phyloP scores from a whole-genome alignment of 2,888 invertebrate species.

The Boloria euphrosyne region DNA sequence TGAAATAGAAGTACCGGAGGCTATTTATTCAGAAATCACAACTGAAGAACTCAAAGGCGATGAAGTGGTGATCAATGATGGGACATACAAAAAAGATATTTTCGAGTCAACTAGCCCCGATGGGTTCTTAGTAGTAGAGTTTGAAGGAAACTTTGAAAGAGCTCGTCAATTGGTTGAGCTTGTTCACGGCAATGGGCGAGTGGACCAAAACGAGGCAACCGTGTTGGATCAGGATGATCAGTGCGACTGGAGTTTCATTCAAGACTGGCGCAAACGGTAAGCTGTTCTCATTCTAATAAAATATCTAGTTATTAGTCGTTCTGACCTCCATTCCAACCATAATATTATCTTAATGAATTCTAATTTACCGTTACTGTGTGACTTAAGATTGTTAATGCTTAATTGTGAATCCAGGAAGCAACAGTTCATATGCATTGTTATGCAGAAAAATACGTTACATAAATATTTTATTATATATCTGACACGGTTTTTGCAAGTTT shows the following conservation, averaged over 20 bases:
- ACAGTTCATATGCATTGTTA: constrained; percentile 35
- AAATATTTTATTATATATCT: constrained; percentile 30
- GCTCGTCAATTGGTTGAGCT: constrained; percentile 84
- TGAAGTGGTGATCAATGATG: constrained; percentile 63
- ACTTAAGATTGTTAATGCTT: constrained; percentile 56
- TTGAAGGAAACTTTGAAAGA: constrained; percentile 83
- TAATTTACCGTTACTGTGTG: constrained; percentile 53
- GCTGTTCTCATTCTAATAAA: constrained; percentile 44
- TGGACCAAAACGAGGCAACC: constrained; percentile 72
- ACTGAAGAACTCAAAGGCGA: constrained; percentile 55
- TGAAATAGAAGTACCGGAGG: constrained; percentile 71
- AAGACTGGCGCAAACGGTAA: constrained; percentile 87
- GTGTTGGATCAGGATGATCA: constrained; percentile 76
- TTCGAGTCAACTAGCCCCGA: constrained; percentile 70
- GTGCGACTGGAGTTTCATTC: constrained; percentile 89
- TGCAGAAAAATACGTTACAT: constrained; percentile 26
- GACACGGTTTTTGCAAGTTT: constrained; percentile 20
- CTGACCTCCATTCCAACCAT: constrained; percentile 58
- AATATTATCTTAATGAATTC: constrained; percentile 55
- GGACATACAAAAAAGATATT: constrained; percentile 71
- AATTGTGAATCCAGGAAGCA: constrained; percentile 60
- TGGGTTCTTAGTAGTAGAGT: constrained; percentile 84
- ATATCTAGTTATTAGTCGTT: constrained; percentile 42
- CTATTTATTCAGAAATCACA: constrained; percentile 72
- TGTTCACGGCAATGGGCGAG: constrained; percentile 72